Base-by-base conservation (phyloP, 2,113 vertebrate genomes). In the Nothocercus nigrocapillus region DNA sequence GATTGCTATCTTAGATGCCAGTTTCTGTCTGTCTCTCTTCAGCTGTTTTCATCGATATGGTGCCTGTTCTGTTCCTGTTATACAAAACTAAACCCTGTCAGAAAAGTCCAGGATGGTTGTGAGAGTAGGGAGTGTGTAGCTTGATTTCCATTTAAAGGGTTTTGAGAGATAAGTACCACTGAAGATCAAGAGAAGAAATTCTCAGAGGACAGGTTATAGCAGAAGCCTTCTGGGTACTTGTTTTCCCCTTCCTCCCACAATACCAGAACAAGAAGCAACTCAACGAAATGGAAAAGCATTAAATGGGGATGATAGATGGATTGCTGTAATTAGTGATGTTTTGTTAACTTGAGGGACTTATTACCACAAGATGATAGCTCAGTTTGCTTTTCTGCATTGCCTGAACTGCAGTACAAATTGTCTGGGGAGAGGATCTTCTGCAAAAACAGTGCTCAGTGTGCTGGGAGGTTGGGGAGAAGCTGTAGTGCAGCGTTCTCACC, bases 101-200 rank as follows among this genome's bases (percentile, higher is more conserved):
- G 85, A 88, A 74, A 70, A 68, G 32, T n/a, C 42, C 44, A 66
- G 76, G 53, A 84, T 36, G 49, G 40, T 56, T 34, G 58, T 49
- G 75, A 32, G 90, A 89, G 62, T 49, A 79, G 27, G 3, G 73
- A 78, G n/a, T 30, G 28, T 27, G 28, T n/a, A 75, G 58, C 66
- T 90, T 81, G 62, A 76, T 90, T 95, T 86, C 85, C 18, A 73
- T 86, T 83, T 79, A 5, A 72, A 83, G 90, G 56, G 19, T 79
- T 91, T 74, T 84, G 81, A 90, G 72, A 66, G 70, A 84, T 49
- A 86, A 96, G 30, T 66, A 72, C 34, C 54, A 38, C 58, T 88
- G 73, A 90, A 90, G 83, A 95, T 90, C 77, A 96, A 94, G 93
- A 94, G 80, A 82, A 93, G 19, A 84, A 87, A 93, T 93, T 84